Base-by-base conservation (phyloP, 1,140 invertebrate genomes). In the Contarinia nasturtii region DNA sequence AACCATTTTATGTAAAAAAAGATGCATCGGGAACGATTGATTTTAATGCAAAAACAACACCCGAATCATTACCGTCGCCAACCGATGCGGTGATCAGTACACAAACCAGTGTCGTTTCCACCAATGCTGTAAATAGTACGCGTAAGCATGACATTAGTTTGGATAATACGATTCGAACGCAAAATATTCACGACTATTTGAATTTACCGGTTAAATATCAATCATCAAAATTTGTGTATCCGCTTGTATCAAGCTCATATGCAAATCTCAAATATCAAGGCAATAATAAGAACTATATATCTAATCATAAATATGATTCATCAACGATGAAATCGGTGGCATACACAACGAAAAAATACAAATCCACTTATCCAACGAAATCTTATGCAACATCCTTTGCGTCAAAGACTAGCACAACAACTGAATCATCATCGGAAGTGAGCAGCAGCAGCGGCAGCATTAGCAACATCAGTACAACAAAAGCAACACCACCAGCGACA, bases 261-360 rank as follows among this genome's bases (percentile, higher is more conserved):
- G 77, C 79, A 0, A 80, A 80, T 51, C 73, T 77, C 0, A 81
- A 80, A 59, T 72, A 80, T 22, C 78, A 80, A 57, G 78, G 79
- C 46, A 76, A 71, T 38, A 66, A 71, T 10, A 75, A 71, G 51
- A 74, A 74, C 50, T 74, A 72, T 45, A 69, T 66, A 14, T 70
- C 68, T 19, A 79, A 79, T 55, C 73, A 76, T 51, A 75, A 75
- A 53, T 72, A 74, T 17, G 70, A 72, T 47, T 66, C 67, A 0
- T 64, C 61, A 10, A 57, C 60, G 2, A 60, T 64, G 1, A 62
- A 27, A 27, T 27, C 27, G 10, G 27, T 27, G 27, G 27, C 27
- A 27, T 27, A 27, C 27, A 27, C 27, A 3, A 27, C 27, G 27
- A 27, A 27, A 27, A 27, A 27, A 27, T 27, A 27, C 27, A 27